Evolutionary conservation across 1,140 invertebrate genomes (phyloP).

Genomic region (Stegodyphus dumicola): DNA sequence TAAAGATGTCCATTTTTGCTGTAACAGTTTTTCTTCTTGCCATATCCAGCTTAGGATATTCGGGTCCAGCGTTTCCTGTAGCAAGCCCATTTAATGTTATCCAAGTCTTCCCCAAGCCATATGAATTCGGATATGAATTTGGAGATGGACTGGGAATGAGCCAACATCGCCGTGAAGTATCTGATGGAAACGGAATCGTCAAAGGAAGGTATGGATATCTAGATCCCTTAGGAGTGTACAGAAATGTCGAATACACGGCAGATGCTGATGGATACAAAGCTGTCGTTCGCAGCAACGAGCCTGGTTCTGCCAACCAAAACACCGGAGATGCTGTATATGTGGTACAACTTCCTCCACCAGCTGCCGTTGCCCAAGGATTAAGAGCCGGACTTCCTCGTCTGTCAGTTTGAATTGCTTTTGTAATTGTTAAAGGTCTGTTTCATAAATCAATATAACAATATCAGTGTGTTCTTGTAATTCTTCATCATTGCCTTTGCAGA

Average conservation of each 20-base stretch:
- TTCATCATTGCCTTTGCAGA: too few relatives aligned
- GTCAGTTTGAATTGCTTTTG: too few relatives aligned
- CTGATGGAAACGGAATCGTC: conserved; percentile 46
- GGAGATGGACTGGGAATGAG: conserved; percentile 55
- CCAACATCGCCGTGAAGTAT: conserved; percentile 41
- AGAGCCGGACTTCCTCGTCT: background rate
- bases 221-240: conserved; percentile 62
- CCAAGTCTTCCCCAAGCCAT: conserved; percentile 10
- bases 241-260: conserved; percentile 65
- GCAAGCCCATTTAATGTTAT: background rate
- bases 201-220: conserved; percentile 63
- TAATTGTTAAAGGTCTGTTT: too few relatives aligned
- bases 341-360: conserved; percentile 32
- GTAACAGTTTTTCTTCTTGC: background rate
- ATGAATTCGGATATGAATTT: conserved; percentile 60
- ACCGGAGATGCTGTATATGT: conserved; percentile 15
- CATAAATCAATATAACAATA: too few relatives aligned
- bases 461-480: too few relatives aligned
- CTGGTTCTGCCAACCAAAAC: conserved; percentile 10
- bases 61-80: background rate
- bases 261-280: conserved; percentile 65
- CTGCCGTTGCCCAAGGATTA: background rate
- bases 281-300: conserved; percentile 37
- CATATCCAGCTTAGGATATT: background rate
- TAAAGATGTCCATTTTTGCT: too few relatives aligned